phyloP scores from a whole-genome alignment of 2,797 vertebrate genomes.

The Chaetophractus vellerosus region DNA sequence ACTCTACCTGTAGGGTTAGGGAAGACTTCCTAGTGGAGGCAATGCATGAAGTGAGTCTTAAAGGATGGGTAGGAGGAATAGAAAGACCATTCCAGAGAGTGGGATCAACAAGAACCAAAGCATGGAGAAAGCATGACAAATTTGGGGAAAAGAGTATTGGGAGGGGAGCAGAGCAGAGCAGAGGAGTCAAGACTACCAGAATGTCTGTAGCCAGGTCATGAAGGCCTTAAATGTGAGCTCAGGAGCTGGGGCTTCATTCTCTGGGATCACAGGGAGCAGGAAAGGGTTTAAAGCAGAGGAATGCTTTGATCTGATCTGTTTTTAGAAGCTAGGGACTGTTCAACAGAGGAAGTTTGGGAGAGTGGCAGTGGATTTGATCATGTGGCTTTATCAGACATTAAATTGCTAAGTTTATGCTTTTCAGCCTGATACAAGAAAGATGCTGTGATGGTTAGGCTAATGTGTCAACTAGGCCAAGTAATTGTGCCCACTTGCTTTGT shows the following conservation, averaged over 20 bases:
- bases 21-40: background rate
- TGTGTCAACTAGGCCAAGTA: no score
- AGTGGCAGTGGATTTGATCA: background rate
- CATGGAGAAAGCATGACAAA: background rate
- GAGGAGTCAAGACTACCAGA: background rate
- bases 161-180: background rate
- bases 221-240: background rate
- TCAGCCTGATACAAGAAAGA: background rate
- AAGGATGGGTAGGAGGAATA: background rate
- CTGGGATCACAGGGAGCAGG: background rate
- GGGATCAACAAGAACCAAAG: background rate
- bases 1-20: background rate
- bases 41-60: background rate
- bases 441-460: no score
- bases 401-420: conserved; percentile 19
- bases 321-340: conserved; percentile 9
- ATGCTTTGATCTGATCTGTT: conserved; percentile 1
- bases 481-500: no score
- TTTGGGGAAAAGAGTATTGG: accelerated
- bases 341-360: background rate
- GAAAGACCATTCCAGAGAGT: background rate
- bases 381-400: conserved; percentile 51
- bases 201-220: background rate
- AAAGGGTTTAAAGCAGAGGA: conserved; percentile 13
- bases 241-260: background rate